Evolutionary conservation across 2,797 vertebrate genomes (phyloP).

Genomic region (Typhlichthys subterraneus): DNA sequence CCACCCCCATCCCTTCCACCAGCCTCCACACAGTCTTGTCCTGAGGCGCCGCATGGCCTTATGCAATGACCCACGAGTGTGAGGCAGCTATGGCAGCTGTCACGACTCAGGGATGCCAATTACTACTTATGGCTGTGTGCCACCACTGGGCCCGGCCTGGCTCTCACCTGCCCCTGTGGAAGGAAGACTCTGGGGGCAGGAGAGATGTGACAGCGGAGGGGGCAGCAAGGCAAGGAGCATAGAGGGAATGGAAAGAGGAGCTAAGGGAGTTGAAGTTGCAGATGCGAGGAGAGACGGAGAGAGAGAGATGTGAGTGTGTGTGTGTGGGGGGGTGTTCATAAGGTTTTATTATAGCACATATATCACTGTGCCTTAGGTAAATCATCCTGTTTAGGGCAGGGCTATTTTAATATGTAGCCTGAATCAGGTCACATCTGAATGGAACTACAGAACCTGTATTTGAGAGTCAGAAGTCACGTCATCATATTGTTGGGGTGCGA

Average conservation of each 20-base stretch:
- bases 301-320: background rate
- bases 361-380: too few species aligned
- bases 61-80: conserved; percentile 60
- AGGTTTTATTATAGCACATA: conserved; percentile 43
- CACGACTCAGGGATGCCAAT: conserved; percentile 66
- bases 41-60: conserved; percentile 46
- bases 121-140: conserved; percentile 55
- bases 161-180: conserved; percentile 49
- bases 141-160: conserved; percentile 37
- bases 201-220: background rate
- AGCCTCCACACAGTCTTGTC: conserved; percentile 1
- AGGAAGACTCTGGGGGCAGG: conserved; percentile 6
- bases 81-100: conserved; percentile 66
- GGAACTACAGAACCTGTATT: too few species aligned
- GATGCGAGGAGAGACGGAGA: conserved; percentile 24
- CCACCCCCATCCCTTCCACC: background rate
- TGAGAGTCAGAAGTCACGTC: too few species aligned
- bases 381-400: too few species aligned
- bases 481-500: too few species aligned
- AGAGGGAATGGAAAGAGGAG: conserved; percentile 5
- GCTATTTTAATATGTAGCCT: too few species aligned
- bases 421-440: too few species aligned
- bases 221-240: conserved; percentile 16
- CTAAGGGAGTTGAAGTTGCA: conserved; percentile 11
- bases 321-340: conserved; percentile 12